These are phyloP conservation scores for Phortica okadai DNA, from an alignment of 2,888 invertebrate genomes.

Conservation along the genomic window DNA sequence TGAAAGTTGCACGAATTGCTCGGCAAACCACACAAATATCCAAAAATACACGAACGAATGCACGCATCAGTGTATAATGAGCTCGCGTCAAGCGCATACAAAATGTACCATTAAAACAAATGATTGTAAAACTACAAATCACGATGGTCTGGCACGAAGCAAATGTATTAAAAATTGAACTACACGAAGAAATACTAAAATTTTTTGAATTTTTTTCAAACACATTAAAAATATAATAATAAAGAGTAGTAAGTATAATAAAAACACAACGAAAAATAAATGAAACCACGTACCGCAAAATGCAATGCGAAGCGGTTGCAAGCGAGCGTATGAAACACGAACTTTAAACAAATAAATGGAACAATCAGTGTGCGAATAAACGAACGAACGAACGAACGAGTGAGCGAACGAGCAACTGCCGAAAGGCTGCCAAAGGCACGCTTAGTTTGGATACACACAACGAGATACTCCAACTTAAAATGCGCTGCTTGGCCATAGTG, in stretches of 20 bases:
- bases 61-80: not conserved
- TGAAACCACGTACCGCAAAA: conserved; percentile 36
- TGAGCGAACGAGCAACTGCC: not conserved
- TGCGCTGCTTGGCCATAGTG: not conserved
- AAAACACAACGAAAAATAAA: conserved; percentile 25
- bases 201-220: not conserved
- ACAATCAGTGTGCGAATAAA: conserved; percentile 17
- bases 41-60: not conserved
- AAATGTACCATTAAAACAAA: conserved; percentile 20
- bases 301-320: conserved; percentile 6
- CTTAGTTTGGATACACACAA: not conserved
- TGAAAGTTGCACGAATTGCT: not conserved
- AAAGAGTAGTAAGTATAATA: not conserved
- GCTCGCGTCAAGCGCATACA: not conserved
- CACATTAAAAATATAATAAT: not conserved
- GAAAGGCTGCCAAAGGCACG: not conserved
- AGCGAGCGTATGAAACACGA: not conserved
- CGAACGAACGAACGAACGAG: not conserved
- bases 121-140: conserved; percentile 16
- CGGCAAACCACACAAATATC: not conserved
- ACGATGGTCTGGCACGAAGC: not conserved
- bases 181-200: not conserved
- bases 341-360: conserved; percentile 21
- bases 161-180: conserved; percentile 27
- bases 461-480: conserved; percentile 3